Base-by-base conservation (phyloP, 2,888 invertebrate species). In the Luffia ferchaultella region DNA sequence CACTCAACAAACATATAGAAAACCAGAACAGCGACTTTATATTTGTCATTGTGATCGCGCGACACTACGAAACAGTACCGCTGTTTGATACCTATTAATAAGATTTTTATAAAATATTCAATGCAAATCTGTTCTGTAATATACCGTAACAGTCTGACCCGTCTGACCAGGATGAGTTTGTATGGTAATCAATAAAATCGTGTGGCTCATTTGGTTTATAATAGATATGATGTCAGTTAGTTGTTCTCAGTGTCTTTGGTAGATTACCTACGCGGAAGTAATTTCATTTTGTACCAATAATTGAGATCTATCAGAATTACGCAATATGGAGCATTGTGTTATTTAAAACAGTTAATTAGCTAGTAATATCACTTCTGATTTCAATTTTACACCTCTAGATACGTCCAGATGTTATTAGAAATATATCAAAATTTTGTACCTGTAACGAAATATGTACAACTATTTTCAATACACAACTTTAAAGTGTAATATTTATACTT, bases 111-210 rank as follows among this genome's bases (percentile, higher is more conserved):
- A 12, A 30, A 52, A 59, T 60, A 59, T 58, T 61, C 54, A 53
- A 56, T 55, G 57, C 57, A 59, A 63, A 62, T 65, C 53, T 53
- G 53, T 62, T 68, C 62, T 65, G 58, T 63, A 65, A 64, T 64
- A 12, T 12, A 12, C 30, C 58, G 58, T 63, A 67, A 64, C 68
- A 59, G 65, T 68, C 66, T 62, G 62, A 75, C 73, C 65, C 60
- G 75, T 74, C 70, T 64, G 71, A 71, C 77, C 61, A 73, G 72
- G 68, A 62, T 63, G 56, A 59, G 58, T 60, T 53, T 52, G 56
- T 57, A 30, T 30, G 30, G 3, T 30, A 30, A 30, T 30, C 5
- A 30, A 30, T 30, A 30, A 30, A 12, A 30, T 30, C n/a, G 30
- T 30, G 30, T 12, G 3, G 30, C 30, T 12, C 5, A 30, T 30